Evolutionary conservation across 2,797 vertebrate species (phyloP).

Genomic region (Rhincodon typus): DNA sequence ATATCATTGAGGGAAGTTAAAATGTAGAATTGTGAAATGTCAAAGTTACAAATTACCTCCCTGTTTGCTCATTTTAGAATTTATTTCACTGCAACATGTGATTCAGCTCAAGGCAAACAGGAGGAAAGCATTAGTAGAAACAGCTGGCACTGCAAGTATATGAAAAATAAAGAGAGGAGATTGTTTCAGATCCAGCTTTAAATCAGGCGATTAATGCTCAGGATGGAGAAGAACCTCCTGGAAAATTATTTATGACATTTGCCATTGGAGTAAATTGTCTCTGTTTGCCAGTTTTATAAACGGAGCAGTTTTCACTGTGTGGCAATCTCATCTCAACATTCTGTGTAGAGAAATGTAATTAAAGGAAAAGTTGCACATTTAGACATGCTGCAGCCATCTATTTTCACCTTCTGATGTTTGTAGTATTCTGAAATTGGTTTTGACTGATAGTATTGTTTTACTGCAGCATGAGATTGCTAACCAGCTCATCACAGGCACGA

Average conservation of each 20-base stretch:
- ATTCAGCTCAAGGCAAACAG: slow-evolving; percentile 12
- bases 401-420: not conserved
- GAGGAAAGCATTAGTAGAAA: not conserved
- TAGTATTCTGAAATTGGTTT: not conserved
- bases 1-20: not conserved
- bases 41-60: not conserved
- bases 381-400: not conserved
- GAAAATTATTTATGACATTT: not conserved
- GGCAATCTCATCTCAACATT: not conserved
- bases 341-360: not conserved
- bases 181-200: not conserved
- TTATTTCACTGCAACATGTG: not conserved
- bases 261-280: not conserved
- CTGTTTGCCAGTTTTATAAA: not conserved
- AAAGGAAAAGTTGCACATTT: not conserved
- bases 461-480: not conserved
- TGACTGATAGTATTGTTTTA: not conserved
- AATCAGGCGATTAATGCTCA: not conserved
- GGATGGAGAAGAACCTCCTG: no score
- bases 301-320: not conserved
- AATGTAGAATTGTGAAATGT: not conserved
- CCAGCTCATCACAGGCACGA: not conserved
- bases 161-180: not conserved
- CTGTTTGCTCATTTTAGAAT: not conserved
- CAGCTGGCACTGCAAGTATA: not conserved